These are phyloP conservation scores for Epicampocera succincta DNA, from an alignment of 2,888 invertebrate species.

Conservation along the genomic window DNA sequence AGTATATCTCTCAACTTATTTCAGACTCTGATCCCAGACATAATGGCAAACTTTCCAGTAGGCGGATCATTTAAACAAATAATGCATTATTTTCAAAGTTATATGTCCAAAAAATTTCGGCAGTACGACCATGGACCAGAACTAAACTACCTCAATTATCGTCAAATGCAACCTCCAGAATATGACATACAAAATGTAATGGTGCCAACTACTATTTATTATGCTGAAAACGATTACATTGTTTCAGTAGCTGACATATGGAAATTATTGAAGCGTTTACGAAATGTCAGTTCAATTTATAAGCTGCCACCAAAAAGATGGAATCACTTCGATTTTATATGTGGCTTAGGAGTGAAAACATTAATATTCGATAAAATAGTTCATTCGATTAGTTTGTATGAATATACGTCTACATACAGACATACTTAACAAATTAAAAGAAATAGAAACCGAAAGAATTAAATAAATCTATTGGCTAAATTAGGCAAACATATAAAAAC, in stretches of 20 bases:
- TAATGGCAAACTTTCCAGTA: constrained; percentile 79
- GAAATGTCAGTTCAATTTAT: constrained; percentile 76
- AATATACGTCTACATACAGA: constrained; percentile 58
- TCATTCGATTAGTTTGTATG: constrained; percentile 76
- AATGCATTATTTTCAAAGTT: constrained; percentile 80
- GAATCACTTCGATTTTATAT: constrained; percentile 81
- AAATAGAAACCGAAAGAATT: background rate
- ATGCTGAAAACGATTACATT: constrained; percentile 80
- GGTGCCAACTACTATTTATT: constrained; percentile 78
- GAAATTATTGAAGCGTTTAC: constrained; percentile 75
- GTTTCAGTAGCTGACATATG: constrained; percentile 79
- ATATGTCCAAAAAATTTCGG: constrained; percentile 79
- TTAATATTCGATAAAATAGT: constrained; percentile 80
- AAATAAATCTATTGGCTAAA: no score
- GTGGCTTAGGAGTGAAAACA: constrained; percentile 78
- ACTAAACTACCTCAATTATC: constrained; percentile 77
- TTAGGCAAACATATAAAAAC: no score
- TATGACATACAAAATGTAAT: constrained; percentile 77
- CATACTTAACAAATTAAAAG: no score
- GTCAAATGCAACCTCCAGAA: constrained; percentile 78
- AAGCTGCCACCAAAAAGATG: constrained; percentile 80
- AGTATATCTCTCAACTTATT: constrained; percentile 24
- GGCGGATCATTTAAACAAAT: constrained; percentile 80
- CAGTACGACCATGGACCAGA: constrained; percentile 79
- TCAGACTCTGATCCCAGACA: constrained; percentile 77